Conservation (phyloP, 2,113 vertebrate species). For the Anolis carolinensis region DNA sequence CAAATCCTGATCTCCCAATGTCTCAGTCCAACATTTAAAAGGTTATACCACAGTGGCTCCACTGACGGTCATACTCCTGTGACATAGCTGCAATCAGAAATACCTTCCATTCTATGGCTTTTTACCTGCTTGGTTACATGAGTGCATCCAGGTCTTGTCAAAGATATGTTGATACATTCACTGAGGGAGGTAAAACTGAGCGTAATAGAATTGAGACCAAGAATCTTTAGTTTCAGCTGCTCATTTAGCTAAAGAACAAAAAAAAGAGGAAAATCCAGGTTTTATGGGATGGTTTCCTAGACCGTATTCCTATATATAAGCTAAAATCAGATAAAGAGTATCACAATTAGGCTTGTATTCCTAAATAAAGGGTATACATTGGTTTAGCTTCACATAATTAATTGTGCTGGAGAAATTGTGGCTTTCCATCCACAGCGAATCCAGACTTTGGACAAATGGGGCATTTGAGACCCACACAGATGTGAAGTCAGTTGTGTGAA, state of each 20-base stretch:
- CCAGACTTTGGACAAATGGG: not conserved
- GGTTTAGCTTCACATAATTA: not conserved
- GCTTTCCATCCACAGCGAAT: not conserved
- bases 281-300: not conserved
- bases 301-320: not conserved
- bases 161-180: slow-evolving; percentile 46
- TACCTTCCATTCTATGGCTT: not conserved
- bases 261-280: not conserved
- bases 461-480: not conserved
- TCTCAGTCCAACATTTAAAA: too few relatives aligned
- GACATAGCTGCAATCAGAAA: not conserved
- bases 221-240: slow-evolving; percentile 60
- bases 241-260: slow-evolving; percentile 61
- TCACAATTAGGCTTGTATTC: too few relatives aligned
- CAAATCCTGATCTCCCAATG: too few relatives aligned
- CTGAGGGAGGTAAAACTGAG: slow-evolving; percentile 54
- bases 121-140: slow-evolving; percentile 55
- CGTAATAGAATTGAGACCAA: slow-evolving; percentile 41
- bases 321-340: not conserved
- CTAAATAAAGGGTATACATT: not conserved
- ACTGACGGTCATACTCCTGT: too few relatives aligned
- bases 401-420: not conserved
- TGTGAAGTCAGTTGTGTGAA: not conserved
- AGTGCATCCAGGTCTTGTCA: slow-evolving; percentile 48
- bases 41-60: too few relatives aligned